Conservation (phyloP, 35 echinoderm and acorn worm genomes). For the Diadema setosum region DNA sequence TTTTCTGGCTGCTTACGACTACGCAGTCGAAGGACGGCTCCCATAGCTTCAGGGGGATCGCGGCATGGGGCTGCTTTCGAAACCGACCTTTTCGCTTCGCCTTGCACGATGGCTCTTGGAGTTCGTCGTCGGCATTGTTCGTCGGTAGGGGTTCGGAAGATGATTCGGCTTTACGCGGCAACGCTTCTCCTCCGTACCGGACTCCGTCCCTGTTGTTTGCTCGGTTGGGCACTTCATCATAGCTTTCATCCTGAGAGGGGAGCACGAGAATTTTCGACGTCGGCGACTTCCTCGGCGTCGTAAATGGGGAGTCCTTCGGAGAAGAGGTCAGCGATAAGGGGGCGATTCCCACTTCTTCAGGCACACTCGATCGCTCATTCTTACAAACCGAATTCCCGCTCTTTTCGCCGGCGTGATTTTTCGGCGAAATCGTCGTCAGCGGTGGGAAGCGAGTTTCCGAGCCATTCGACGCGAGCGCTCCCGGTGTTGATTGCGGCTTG, state of each 20-base stretch:
- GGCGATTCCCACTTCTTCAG: not conserved
- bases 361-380: not conserved
- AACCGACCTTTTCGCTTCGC: not conserved
- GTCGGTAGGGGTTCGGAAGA: not conserved
- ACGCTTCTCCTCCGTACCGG: not conserved
- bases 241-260: not conserved
- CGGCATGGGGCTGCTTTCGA: not conserved
- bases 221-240: not conserved
- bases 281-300: not conserved
- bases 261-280: not conserved
- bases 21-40: constrained; percentile 62
- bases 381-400: not conserved
- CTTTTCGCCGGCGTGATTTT: not conserved
- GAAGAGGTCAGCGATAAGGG: not conserved
- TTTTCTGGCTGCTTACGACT: constrained; percentile 20
- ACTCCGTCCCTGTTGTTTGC: not conserved
- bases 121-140: not conserved
- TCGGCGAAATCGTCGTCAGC: not conserved
- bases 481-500: not conserved
- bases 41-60: constrained; percentile 50
- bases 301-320: not conserved
- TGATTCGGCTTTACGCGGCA: not conserved
- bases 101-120: not conserved
- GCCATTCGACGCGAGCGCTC: not conserved
- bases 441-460: constrained; percentile 45